Base-by-base conservation (phyloP, 1,140 invertebrate species). In the Drosophila truncata region DNA sequence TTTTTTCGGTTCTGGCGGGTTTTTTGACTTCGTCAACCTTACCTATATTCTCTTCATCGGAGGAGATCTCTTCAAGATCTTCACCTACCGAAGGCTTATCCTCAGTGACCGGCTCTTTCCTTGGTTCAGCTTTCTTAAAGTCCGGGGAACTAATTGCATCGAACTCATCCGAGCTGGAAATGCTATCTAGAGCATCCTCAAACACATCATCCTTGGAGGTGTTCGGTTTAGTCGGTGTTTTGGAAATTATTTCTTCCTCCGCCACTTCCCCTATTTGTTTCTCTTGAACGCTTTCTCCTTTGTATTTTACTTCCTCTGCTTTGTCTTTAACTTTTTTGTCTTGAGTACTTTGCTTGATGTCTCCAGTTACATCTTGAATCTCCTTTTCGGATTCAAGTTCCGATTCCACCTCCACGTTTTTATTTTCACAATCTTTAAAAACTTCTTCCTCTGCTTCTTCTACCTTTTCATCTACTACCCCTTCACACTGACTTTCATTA, bases 101-200 rank as follows among this genome's bases (percentile, higher is more conserved):
- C 10, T 35, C 16, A 8, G 39, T 2, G 13, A 11, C 25, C 10
- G 35, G 33, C 20, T 42, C 8, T 55, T 60, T 23, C 18, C 20
- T 33, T 16, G 0, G 8, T 14, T 67, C 20, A 2, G n/a, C 6
- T 16, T 52, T 37, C 18, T 44, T 47, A 2, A n/a, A 42, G 18
- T 78, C 44, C 11, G 65, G 41, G n/a, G n/a, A 25, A 4, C 14
- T 33, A 23, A 29, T 50, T 4, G 27, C 23, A 23, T 71, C 77
- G 16, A 87, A 79, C 16, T 86, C 79, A 59, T 86, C 82, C 0
- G 70, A 46, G 23, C 83, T 87, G 6, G 83, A 79, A 39, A 86
- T 87, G 42, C 3, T 76, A 13, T 86, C 82, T 49, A 86, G 35
- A 8, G 83, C 82, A 72, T 86, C 79, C 70, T 79, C 18, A 54